A percentile compares a stretch with the other conserved stretches of the same genome.
Evolutionary conservation across 2,888 invertebrate species (phyloP).

Genomic region (Leptogaster cylindrica): DNA sequence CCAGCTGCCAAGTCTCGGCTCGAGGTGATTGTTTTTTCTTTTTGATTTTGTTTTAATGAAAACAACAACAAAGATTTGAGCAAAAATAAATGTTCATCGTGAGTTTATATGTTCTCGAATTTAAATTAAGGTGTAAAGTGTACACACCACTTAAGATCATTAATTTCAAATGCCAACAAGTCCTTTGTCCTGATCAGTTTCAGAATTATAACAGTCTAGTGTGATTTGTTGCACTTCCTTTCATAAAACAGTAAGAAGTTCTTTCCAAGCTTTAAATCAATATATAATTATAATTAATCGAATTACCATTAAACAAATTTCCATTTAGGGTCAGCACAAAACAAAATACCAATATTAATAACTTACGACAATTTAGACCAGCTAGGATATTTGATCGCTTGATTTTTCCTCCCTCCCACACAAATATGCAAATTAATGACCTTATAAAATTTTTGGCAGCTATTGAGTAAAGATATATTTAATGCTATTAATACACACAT

Average conservation of each 20-base stretch:
- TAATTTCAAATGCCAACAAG: constrained; percentile 47
- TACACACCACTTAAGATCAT: constrained; percentile 47
- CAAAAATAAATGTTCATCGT: background rate
- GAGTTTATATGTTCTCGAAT: constrained; percentile 42
- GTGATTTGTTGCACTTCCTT: too few species aligned
- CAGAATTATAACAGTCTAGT: too few species aligned
- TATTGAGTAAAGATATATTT: constrained; percentile 38
- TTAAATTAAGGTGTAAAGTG: constrained; percentile 48
- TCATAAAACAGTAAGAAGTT: too few species aligned
- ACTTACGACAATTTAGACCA: too few species aligned
- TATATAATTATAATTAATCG: too few species aligned
- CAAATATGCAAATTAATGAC: constrained; percentile 31
- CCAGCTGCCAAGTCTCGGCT: constrained; percentile 28
- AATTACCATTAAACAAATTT: too few species aligned
- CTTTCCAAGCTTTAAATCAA: too few species aligned
- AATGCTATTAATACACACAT: constrained; percentile 51
- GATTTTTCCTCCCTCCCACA: background rate
- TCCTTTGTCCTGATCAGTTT: background rate
- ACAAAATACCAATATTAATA: too few species aligned
- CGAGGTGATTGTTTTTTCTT: too few species aligned
- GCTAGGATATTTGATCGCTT: background rate
- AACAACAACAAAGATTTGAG: constrained; percentile 1
- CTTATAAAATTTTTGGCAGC: constrained; percentile 36
- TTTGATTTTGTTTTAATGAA: constrained; percentile 1
- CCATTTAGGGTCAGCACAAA: too few species aligned